Evolutionary conservation across 2,113 vertebrate species (phyloP).

Genomic region (Scytalopus superciliaris): DNA sequence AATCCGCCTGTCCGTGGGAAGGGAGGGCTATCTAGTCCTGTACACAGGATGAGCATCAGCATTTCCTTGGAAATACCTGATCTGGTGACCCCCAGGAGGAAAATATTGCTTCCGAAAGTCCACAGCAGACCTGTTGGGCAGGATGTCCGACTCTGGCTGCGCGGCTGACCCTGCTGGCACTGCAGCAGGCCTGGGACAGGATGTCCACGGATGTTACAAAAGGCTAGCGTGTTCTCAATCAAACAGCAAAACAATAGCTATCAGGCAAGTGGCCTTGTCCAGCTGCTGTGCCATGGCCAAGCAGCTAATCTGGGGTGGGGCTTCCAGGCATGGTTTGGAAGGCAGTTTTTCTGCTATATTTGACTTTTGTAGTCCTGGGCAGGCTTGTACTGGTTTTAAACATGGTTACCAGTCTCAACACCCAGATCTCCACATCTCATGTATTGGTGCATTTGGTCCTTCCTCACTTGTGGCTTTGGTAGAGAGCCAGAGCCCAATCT

Average conservation of each 20-base stretch:
- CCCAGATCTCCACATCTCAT: background rate
- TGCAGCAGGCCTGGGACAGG: background rate
- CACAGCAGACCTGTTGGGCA: conserved; percentile 7
- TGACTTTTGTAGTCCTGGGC: background rate
- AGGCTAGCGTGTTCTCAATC: background rate
- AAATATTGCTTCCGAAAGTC: background rate
- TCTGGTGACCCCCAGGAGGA: background rate
- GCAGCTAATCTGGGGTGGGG: background rate
- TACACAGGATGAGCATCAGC: conserved; percentile 64
- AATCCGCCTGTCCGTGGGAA: background rate
- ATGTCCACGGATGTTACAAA: background rate
- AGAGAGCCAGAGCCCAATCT: background rate
- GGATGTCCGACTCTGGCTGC: background rate
- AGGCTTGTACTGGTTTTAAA: background rate
- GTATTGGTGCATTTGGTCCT: background rate
- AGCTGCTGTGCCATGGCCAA: background rate
- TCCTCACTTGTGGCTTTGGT: background rate
- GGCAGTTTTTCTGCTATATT: background rate
- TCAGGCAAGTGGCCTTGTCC: background rate
- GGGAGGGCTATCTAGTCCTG: background rate
- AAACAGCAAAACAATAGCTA: background rate
- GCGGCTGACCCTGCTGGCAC: background rate
- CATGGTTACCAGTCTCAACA: background rate
- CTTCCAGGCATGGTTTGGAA: background rate
- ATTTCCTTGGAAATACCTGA: conserved; percentile 64